Percentiles rank a stretch among this genome's conserved stretches.
These are phyloP conservation scores for Venturia canescens DNA, from an alignment of 1,140 invertebrate species.

Conservation along the genomic window DNA sequence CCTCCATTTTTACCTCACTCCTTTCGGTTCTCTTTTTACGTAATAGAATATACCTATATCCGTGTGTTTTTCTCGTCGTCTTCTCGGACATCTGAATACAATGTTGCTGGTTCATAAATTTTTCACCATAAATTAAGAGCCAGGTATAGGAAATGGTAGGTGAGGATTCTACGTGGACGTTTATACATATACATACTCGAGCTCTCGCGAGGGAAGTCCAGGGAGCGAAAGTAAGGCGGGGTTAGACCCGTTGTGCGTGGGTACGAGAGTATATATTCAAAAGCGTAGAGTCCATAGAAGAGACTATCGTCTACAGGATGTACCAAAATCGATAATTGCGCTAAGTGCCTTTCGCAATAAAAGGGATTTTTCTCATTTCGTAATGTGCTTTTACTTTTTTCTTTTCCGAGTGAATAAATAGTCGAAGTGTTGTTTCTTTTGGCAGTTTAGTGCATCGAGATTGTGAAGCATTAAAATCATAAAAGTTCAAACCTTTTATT, in stretches of 20 bases:
- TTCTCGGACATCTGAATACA: slow-evolving; percentile 63
- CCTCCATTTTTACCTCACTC: slow-evolving; percentile 11
- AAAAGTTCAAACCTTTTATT: no score
- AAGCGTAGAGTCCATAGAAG: background rate
- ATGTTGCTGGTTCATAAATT: slow-evolving; percentile 64
- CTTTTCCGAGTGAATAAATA: background rate
- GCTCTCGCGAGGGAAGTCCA: slow-evolving; percentile 21
- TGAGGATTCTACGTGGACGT: background rate
- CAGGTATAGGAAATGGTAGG: slow-evolving; percentile 39
- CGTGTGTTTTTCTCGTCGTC: slow-evolving; percentile 26
- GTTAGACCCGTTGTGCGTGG: slow-evolving; percentile 34
- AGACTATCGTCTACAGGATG: slow-evolving; percentile 22
- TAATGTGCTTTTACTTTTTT: background rate
- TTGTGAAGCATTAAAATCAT: no score
- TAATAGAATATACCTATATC: slow-evolving; percentile 42
- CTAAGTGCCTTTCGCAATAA: background rate
- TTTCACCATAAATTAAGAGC: slow-evolving; percentile 66
- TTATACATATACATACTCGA: slow-evolving; percentile 16
- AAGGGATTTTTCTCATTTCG: background rate
- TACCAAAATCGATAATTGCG: slow-evolving; percentile 12
- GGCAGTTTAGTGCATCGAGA: no score
- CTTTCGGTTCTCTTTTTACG: slow-evolving; percentile 33
- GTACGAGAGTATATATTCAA: slow-evolving; percentile 17
- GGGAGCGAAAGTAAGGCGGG: slow-evolving; percentile 32
- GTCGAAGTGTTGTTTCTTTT: background rate